Percentiles rank a stretch among this genome's conserved stretches.
These are phyloP conservation scores for Campaea margaritaria DNA, from an alignment of 2,888 invertebrate genomes.

Conservation along the genomic window DNA sequence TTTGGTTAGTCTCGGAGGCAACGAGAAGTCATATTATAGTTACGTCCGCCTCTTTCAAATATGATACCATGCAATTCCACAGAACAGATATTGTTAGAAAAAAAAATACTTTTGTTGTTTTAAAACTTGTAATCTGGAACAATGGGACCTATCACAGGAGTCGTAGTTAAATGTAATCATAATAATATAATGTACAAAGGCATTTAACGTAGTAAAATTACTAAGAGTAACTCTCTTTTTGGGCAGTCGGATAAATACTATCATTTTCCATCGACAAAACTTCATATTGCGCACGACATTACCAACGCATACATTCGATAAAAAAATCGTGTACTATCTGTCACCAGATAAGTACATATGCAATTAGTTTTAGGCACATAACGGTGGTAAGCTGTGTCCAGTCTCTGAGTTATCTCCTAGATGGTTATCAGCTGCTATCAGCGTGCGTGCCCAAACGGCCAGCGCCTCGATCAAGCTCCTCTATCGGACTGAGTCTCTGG, in stretches of 20 bases:
- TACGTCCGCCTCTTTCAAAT: slow-evolving; percentile 9
- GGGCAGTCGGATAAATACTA: too few species aligned
- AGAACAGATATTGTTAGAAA: too few species aligned
- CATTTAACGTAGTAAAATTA: too few species aligned
- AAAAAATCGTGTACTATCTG: slow-evolving; percentile 68
- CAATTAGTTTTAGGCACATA: slow-evolving; percentile 54
- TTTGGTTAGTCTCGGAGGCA: slow-evolving; percentile 25
- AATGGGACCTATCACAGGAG: too few species aligned
- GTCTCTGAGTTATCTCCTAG: slow-evolving; percentile 64
- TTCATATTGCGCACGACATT: slow-evolving; percentile 50
- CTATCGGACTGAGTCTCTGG: slow-evolving; percentile 51
- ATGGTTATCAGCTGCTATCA: slow-evolving; percentile 71
- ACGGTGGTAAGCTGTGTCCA: slow-evolving; percentile 50
- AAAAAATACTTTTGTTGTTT: too few species aligned
- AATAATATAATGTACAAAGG: too few species aligned
- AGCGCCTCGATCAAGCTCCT: slow-evolving; percentile 56
- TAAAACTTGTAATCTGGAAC: too few species aligned
- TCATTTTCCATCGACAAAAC: slow-evolving; percentile 34
- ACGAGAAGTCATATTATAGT: slow-evolving; percentile 7
- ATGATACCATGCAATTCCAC: not conserved
- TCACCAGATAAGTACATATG: slow-evolving; percentile 54
- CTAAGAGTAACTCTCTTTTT: too few species aligned
- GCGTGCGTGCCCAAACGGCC: slow-evolving; percentile 64
- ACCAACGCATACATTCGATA: slow-evolving; percentile 42
- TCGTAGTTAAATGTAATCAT: too few species aligned